phyloP scores from a whole-genome alignment of 2,797 vertebrate species.

The Poliocrania exsul region DNA sequence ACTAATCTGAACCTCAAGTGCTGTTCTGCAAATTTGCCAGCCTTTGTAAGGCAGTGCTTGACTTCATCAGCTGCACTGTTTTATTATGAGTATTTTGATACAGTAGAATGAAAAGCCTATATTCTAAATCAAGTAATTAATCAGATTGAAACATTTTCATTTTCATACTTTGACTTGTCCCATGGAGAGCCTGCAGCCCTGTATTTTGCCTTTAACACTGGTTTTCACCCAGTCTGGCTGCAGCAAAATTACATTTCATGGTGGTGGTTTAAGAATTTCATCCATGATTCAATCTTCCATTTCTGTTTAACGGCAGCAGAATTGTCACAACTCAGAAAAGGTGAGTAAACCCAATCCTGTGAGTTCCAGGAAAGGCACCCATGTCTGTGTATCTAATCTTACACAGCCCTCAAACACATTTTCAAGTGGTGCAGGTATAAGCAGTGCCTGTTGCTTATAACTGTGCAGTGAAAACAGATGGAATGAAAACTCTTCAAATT shows the following conservation, averaged over 20 bases:
- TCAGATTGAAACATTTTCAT: conserved; percentile 21
- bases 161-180: background rate
- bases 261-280: conserved; percentile 46
- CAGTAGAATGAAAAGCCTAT: conserved; percentile 23
- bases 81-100: conserved; percentile 34
- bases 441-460: background rate
- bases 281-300: conserved; percentile 29
- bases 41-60: conserved; percentile 50
- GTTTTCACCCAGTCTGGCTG: background rate
- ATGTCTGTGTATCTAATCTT: background rate
- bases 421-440: background rate
- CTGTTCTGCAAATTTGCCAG: conserved; percentile 56
- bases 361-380: background rate
- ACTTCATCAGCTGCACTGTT: conserved; percentile 42
- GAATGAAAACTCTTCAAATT: background rate
- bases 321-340: background rate
- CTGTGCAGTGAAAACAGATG: background rate
- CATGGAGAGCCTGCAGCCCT: background rate
- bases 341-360: background rate
- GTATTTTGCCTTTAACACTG: background rate
- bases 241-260: conserved; percentile 41
- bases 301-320: background rate
- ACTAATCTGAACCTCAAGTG: conserved; percentile 62
- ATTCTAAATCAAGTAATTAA: conserved; percentile 36
- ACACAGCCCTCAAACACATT: background rate